These are phyloP conservation scores for Drosophila pseudotalamancana DNA, from an alignment of 2,888 invertebrate species.

Conservation along the genomic window DNA sequence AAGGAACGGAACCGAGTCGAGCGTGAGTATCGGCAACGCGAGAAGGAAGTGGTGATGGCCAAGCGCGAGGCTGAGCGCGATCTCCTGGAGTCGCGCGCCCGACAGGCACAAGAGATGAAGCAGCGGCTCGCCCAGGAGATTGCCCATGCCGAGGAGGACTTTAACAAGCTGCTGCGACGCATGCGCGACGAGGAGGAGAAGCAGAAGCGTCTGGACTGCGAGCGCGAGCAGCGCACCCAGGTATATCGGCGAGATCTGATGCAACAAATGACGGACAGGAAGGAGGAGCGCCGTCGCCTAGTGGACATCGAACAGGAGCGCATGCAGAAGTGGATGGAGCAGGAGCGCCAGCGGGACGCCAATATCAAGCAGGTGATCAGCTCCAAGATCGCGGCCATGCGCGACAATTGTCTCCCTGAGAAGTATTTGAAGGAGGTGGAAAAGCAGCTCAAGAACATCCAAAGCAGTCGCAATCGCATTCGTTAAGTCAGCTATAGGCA, in stretches of 20 bases:
- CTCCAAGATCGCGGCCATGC: slow-evolving; percentile 82
- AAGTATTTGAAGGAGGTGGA: slow-evolving; percentile 84
- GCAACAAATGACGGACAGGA: slow-evolving; percentile 82
- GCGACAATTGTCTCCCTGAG: slow-evolving; percentile 83
- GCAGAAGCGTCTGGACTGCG: slow-evolving; percentile 64
- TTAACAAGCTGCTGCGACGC: slow-evolving; percentile 76
- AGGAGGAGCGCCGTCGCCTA: slow-evolving; percentile 77
- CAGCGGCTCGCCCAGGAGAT: slow-evolving; percentile 82
- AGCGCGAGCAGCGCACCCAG: slow-evolving; percentile 69
- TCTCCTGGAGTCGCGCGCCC: slow-evolving; percentile 75
- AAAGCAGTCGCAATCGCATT: slow-evolving; percentile 59
- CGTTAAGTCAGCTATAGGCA: slow-evolving; percentile 27
- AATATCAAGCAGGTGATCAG: slow-evolving; percentile 82
- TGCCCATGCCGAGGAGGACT: slow-evolving; percentile 82
- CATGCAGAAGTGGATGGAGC: slow-evolving; percentile 80
- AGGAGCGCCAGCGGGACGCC: slow-evolving; percentile 80
- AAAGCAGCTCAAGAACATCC: slow-evolving; percentile 76
- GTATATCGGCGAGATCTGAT: slow-evolving; percentile 82
- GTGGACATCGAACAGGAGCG: slow-evolving; percentile 77
- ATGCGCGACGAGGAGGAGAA: slow-evolving; percentile 81
- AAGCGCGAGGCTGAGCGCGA: slow-evolving; percentile 80
- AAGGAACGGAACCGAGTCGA: slow-evolving; percentile 83
- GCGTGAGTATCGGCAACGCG: slow-evolving; percentile 83
- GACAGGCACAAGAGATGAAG: slow-evolving; percentile 81
- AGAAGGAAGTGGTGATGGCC: slow-evolving; percentile 80